Base-by-base conservation (phyloP, 2,888 invertebrate species). In the Scrobipalpa costella region DNA sequence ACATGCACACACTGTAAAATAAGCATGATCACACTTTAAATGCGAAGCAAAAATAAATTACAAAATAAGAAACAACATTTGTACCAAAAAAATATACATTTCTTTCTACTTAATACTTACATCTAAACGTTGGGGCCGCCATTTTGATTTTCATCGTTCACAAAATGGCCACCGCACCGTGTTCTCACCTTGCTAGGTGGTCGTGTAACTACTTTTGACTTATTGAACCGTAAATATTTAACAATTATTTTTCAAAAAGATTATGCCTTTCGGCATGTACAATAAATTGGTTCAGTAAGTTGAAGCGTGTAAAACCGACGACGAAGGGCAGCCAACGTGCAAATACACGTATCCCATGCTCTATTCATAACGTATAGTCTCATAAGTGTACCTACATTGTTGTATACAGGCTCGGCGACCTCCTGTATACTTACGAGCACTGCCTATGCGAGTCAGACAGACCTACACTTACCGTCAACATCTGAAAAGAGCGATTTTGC, bases 381-480 rank as follows among this genome's bases (percentile, higher is more conserved):
- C 57, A 52, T 15, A 19, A 55, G 65, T 62, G 78, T 82, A 82
- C 84, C 80, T 81, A 83, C 80, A 69, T 71, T 70, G 58, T 15
- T 13, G 52, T 19, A 44, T 19, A 40, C 60, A 21, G 36, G 57
- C 61, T 57, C 63, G 67, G 52, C 70, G 74, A 71, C 71, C 72
- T 70, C 63, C 65, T 73, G 71, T 67, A 76, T 83, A 83, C 84
- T 84, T 80, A 84, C 85, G 77, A 80, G 69, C 19, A 72, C 72
- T 73, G 77, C 83, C 85, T 84, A 85, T 77, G 79, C 78, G 80
- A 77, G 78, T 80, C 82, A 79, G 83, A 86, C 82, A 79, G 83
- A 86, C 84, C 89, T 88, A 87, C 73, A 90, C 91, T 90, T 90
- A 91, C 91, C 90, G 91, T 90, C 85, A 91, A 88, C 90, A 90